phyloP scores from a whole-genome alignment of 1,140 invertebrate genomes.

The Zelostemma sp. region DNA sequence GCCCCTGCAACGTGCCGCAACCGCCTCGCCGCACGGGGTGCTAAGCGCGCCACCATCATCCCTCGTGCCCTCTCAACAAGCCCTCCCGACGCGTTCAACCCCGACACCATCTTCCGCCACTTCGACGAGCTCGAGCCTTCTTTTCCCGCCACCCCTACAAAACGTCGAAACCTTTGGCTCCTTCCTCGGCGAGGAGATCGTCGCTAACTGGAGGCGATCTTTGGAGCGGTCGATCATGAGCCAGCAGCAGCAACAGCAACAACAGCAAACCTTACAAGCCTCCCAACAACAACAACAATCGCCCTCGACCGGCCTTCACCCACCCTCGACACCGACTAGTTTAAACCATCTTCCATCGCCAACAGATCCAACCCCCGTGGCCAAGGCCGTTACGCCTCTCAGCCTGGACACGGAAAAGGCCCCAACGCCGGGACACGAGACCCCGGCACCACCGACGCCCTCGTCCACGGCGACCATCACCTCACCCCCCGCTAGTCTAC shows the following conservation, averaged over 20 bases:
- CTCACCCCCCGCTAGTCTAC: slow-evolving; percentile 56
- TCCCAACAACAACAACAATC: slow-evolving; percentile 50
- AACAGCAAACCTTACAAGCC: slow-evolving; percentile 45
- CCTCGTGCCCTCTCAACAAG: slow-evolving; percentile 67
- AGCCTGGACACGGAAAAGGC: slow-evolving; percentile 63
- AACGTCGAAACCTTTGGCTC: slow-evolving; percentile 80
- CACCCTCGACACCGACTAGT: slow-evolving; percentile 55
- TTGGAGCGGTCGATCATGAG: slow-evolving; percentile 76
- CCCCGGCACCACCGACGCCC: slow-evolving; percentile 66
- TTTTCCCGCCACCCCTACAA: slow-evolving; percentile 74
- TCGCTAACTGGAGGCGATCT: slow-evolving; percentile 81
- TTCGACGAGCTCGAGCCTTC: slow-evolving; percentile 68
- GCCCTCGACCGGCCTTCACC: slow-evolving; percentile 50
- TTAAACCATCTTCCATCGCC: slow-evolving; percentile 69
- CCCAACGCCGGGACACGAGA: slow-evolving; percentile 65
- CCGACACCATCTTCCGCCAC: slow-evolving; percentile 70
- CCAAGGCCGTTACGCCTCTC: slow-evolving; percentile 66
- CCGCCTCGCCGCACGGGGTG: slow-evolving; percentile 69
- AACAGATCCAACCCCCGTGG: slow-evolving; percentile 64
- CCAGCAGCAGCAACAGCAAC: slow-evolving; percentile 65
- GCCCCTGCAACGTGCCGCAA: slow-evolving; percentile 69
- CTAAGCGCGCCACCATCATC: slow-evolving; percentile 63
- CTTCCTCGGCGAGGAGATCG: slow-evolving; percentile 82
- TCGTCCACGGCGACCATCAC: slow-evolving; percentile 63
- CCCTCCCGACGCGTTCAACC: slow-evolving; percentile 64